Percentiles rank a stretch among this genome's conserved stretches.
Evolutionary conservation across 1,140 invertebrate species (phyloP).

Genomic region (Pseudomyrmex dendroicus): DNA sequence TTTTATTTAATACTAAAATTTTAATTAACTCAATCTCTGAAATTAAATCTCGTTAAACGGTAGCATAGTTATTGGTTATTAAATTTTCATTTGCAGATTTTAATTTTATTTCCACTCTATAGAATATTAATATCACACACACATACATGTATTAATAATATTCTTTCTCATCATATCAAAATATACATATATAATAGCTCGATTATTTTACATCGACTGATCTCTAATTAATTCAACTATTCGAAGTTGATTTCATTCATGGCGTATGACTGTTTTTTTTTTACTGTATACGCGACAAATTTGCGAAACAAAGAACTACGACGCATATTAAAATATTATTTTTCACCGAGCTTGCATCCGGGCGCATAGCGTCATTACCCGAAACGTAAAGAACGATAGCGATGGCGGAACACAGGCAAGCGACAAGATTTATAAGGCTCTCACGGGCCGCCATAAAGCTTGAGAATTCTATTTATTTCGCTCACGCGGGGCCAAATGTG

Average conservation of each 20-base stretch:
- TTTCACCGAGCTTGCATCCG: neutral
- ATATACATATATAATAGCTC: neutral
- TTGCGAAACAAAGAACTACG: neutral
- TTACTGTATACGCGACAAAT: conserved; percentile 5
- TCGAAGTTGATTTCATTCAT: neutral
- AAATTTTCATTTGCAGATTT: conserved; percentile 35
- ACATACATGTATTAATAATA: neutral
- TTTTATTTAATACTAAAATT: conserved; percentile 22
- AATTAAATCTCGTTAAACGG: conserved; percentile 16
- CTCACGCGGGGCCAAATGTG: conserved; percentile 64
- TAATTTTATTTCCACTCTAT: conserved; percentile 38
- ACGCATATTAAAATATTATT: conserved; percentile 47
- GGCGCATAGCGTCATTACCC: conserved; percentile 11
- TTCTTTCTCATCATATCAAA: conserved; percentile 24
- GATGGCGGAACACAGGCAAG: conserved; percentile 13
- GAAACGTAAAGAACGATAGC: conserved; percentile 49
- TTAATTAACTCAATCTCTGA: neutral
- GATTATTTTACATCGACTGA: conserved; percentile 22
- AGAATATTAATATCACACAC: neutral
- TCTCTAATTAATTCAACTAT: conserved; percentile 28
- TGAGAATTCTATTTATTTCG: conserved; percentile 74
- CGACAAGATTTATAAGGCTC: conserved; percentile 67
- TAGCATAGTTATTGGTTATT: conserved; percentile 33
- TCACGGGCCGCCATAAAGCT: conserved; percentile 63
- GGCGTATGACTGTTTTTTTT: conserved; percentile 4